phyloP scores from a whole-genome alignment of 2,797 vertebrate genomes.

The Eidolon dupreanum region DNA sequence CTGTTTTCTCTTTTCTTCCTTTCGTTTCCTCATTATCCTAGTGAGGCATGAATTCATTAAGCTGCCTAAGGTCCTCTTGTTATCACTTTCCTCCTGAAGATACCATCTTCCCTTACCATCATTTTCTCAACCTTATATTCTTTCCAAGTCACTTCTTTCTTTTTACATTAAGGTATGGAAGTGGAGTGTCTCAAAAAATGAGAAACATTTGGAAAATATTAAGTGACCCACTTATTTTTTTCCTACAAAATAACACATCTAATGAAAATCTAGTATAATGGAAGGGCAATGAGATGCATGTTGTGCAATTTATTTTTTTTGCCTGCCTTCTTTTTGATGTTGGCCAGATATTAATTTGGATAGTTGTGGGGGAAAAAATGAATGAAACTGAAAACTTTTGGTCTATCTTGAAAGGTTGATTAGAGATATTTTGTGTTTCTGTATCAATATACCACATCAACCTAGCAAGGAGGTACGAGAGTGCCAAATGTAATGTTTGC shows the following conservation, averaged over 20 bases:
- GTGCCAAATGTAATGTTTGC: neutral
- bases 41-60: neutral
- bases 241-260: neutral
- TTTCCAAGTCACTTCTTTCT: neutral
- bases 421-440: neutral
- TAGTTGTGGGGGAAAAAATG: neutral
- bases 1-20: neutral
- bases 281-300: neutral
- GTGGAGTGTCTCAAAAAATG: neutral
- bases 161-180: neutral
- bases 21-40: neutral
- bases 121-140: neutral
- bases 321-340: neutral
- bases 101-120: neutral
- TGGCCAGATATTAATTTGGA: neutral
- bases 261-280: neutral
- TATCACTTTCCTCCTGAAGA: neutral
- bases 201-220: neutral
- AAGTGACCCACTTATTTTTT: neutral
- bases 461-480: neutral
- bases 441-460: neutral
- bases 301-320: neutral
- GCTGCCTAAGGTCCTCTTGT: neutral
- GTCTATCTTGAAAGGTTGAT: neutral
- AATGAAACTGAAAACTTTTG: neutral